Evolutionary conservation across 2,888 invertebrate species (phyloP).

Genomic region (Ectemnius cavifrons): DNA sequence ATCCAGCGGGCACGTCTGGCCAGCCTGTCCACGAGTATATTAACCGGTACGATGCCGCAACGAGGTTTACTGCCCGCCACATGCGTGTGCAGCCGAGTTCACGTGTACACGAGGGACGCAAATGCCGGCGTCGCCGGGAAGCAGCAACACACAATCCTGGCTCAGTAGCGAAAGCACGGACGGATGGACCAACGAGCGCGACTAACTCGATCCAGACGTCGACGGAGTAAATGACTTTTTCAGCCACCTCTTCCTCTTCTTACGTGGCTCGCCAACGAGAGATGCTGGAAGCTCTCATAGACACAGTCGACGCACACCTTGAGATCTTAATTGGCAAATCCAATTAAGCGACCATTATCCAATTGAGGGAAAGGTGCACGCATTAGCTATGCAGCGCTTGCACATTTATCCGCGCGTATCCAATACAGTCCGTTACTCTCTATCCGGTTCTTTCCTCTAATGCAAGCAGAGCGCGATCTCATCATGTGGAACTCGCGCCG

Average conservation of each 20-base stretch:
- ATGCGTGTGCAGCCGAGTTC: slow-evolving; percentile 18
- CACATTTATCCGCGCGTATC: no score
- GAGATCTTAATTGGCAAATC: not conserved
- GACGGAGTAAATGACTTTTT: slow-evolving; percentile 47
- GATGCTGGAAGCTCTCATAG: no score
- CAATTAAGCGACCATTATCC: slow-evolving; percentile 1
- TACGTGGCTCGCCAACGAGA: not conserved
- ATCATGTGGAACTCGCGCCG: no score
- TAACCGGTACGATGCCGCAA: slow-evolving; percentile 55
- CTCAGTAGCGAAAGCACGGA: slow-evolving; percentile 9
- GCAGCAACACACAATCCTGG: slow-evolving; percentile 15
- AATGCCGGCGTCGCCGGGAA: slow-evolving; percentile 22
- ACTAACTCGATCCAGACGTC: slow-evolving; percentile 54
- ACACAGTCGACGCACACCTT: no score
- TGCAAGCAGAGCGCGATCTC: no score
- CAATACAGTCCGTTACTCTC: no score
- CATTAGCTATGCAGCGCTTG: not conserved
- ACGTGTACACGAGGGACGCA: slow-evolving; percentile 26
- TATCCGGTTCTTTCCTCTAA: no score
- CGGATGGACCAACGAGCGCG: slow-evolving; percentile 47
- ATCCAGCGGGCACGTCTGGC: slow-evolving; percentile 51
- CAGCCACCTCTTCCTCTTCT: not conserved
- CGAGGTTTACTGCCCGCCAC: slow-evolving; percentile 50
- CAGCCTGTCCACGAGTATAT: slow-evolving; percentile 56
- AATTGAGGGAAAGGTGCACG: not conserved